Evolutionary conservation across 2,888 invertebrate genomes (phyloP).

Genomic region (Coelogynopora nodosa): DNA sequence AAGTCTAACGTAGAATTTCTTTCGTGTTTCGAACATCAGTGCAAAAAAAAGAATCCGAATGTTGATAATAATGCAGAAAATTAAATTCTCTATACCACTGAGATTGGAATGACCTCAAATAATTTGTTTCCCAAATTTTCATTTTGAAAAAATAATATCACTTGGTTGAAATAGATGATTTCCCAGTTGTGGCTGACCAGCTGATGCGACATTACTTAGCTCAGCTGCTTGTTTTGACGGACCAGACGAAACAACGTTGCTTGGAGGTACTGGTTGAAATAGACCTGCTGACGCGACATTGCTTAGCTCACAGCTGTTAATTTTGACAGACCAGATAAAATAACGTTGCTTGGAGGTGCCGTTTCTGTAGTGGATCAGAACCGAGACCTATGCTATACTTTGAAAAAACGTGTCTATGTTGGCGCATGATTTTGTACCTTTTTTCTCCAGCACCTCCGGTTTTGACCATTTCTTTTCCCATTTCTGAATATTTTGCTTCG

Average conservation of each 20-base stretch:
- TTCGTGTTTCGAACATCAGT: not conserved
- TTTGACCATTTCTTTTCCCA: no score
- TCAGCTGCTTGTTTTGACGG: not conserved
- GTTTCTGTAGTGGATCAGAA: no score
- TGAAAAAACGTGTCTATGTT: no score
- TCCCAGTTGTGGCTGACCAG: not conserved
- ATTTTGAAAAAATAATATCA: slow-evolving; percentile 3
- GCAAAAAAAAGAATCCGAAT: not conserved
- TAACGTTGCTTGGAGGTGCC: no score
- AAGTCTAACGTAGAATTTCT: not conserved
- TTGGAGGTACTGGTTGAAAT: not conserved
- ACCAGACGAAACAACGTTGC: not conserved
- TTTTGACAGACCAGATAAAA: no score
- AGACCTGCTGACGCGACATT: no score
- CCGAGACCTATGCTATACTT: no score
- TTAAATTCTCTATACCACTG: not conserved
- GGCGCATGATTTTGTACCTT: no score
- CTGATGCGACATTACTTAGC: not conserved
- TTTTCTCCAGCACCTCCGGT: no score
- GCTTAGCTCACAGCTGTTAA: no score
- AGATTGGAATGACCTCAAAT: slow-evolving; percentile 7
- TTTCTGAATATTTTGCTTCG: no score
- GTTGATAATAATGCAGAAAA: not conserved
- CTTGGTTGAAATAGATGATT: slow-evolving; percentile 20
- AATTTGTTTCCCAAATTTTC: slow-evolving; percentile 10